A percentile compares a stretch with the other conserved stretches of the same genome.
Evolutionary conservation across 2,888 invertebrate species (phyloP).

Genomic region (Cantharis rufa): DNA sequence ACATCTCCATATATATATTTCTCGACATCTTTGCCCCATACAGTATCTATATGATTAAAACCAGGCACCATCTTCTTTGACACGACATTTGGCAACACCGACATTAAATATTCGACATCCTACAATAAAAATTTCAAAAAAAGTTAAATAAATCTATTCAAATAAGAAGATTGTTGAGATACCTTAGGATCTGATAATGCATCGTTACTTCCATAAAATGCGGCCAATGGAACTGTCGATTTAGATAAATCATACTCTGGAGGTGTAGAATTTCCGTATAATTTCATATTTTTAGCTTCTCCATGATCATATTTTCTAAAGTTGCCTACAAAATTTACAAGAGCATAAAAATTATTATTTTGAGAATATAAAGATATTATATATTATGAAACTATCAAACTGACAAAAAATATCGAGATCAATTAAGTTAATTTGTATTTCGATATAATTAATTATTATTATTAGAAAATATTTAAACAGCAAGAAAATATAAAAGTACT

Average conservation of each 20-base stretch:
- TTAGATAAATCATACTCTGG: background rate
- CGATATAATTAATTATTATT: no score
- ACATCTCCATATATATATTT: background rate
- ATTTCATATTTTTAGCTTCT: background rate
- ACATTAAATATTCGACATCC: background rate
- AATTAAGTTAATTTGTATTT: no score
- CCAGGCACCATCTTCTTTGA: background rate
- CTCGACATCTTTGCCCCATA: background rate
- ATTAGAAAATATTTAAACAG: no score
- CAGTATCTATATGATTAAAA: background rate
- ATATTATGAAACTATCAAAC: no score
- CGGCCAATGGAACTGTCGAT: background rate
- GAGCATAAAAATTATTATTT: background rate
- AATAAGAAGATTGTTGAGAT: background rate
- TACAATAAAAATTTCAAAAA: background rate
- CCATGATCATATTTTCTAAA: constrained; percentile 1
- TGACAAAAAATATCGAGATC: no score
- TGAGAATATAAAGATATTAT: no score
- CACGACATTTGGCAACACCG: background rate
- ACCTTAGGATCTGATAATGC: background rate
- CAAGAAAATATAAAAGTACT: no score
- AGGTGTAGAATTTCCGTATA: background rate
- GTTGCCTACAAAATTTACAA: background rate
- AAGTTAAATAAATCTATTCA: no score
- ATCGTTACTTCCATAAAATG: background rate